Base-by-base conservation (phyloP, 2,797 vertebrate genomes). In the Eulemur coronatus region DNA sequence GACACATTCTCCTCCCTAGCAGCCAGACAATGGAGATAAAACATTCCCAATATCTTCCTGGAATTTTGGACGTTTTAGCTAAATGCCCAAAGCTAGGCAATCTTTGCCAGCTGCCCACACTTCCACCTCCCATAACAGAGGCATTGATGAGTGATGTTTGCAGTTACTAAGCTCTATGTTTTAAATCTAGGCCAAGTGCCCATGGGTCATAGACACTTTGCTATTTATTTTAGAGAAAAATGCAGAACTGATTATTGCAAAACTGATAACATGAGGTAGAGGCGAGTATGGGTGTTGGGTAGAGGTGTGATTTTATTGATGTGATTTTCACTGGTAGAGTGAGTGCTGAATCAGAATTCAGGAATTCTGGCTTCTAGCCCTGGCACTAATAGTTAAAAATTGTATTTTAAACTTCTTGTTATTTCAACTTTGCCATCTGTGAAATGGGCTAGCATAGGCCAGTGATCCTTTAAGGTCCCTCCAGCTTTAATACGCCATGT, bases 1-100 rank as follows among this genome's bases (percentile, higher is more conserved):
- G 46, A 93, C 20, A 43, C 73, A 96, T 96, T 88, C 35, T 95
- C 92, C 28, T 96, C 38, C 17, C 18, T 59, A 96, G 89, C 80
- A 97, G 55, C 85, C 97, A 78, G 24, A 52, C 35, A 95, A 95
- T 61, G 50, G 88, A 96, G 86, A 93, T 18, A 91, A 97, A 96
- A 65, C 2, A 96, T 69, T 20, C 55, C 38, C 61, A 76, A 38
- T 84, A 94, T 57, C 69, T 92, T 90, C 91, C 73, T 94, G 72
- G 85, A 65, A 89, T 96, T 94, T 89, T 50, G 65, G 76, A 95
- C 4, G 13, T 88, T 96, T 92, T 75, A 97, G 76, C 78, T 95
- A 92, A 69, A 48, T 87, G 81, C 33, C 67, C 20, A 89, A 89
- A 93, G 67, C 41, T 84, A 84, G 67, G 67, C 0, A 20, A 82